These are phyloP conservation scores for Agrypnus murinus DNA, from an alignment of 2,888 invertebrate species.

Conservation along the genomic window DNA sequence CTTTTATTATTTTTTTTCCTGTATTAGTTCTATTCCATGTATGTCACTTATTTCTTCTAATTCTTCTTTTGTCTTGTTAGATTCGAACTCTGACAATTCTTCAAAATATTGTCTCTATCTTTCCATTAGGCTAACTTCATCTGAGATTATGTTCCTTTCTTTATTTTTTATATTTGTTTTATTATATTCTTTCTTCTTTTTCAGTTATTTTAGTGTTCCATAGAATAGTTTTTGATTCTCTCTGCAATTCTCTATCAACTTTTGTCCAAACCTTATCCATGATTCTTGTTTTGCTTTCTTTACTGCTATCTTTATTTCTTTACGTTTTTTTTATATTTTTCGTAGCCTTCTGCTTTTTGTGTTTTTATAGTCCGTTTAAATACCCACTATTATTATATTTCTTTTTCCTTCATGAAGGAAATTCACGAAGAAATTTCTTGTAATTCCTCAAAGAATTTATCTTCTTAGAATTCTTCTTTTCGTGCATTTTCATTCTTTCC, in stretches of 20 bases:
- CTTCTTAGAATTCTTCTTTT: no score
- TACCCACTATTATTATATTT: no score
- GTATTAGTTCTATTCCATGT: no score
- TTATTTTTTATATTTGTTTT: constrained; percentile 11
- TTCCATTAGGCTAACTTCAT: constrained; percentile 7
- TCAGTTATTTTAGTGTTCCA: background rate
- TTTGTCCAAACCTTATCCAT: constrained; percentile 20
- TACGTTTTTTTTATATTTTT: constrained; percentile 16
- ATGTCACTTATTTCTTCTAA: no score
- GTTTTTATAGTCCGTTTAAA: no score
- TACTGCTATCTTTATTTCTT: constrained; percentile 9
- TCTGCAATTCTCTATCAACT: constrained; percentile 9
- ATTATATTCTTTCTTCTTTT: constrained; percentile 13
- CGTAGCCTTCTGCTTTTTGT: no score
- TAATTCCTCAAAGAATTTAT: no score
- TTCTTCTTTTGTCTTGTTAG: constrained; percentile 2
- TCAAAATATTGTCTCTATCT: constrained; percentile 18
- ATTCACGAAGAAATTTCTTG: no score
- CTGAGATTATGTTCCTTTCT: constrained; percentile 21
- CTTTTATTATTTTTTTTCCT: no score
- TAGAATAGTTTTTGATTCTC: constrained; percentile 2
- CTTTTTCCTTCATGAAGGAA: no score
- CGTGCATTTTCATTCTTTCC: no score
- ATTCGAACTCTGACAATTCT: background rate
- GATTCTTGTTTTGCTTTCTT: constrained; percentile 9